Evolutionary conservation across 1,140 invertebrate species (phyloP), one percentile per base, ranked within the genome.

Genomic region (Euura saliciscinereae): DNA sequence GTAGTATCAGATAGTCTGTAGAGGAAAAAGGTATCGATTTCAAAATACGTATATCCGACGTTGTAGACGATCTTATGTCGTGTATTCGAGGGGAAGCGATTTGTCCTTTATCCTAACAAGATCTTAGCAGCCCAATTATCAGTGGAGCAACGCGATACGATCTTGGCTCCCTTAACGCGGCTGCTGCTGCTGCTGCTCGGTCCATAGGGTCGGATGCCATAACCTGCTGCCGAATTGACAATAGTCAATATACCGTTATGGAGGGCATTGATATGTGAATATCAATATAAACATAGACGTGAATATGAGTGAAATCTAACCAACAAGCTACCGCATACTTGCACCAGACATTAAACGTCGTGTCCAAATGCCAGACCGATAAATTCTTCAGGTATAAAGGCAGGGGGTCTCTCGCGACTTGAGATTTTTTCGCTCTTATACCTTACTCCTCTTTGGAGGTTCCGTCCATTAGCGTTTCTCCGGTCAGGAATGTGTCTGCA

Each of bases 81-180:
- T 75, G 75, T 59, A 59, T 11, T 51, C 46, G 46, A 6, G 66
- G 69, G 59, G 64, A 51, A 45, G 64, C 74, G 71, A 75, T 79
- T 76, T 78, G 68, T 78, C 72, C 66, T 72, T 74, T 78, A 79
- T 79, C 78, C 67, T 44, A 75, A 79, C 78, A 79, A 72, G 76
- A 79, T 79, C 78, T 79, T 72, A 76, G 75, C 78, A 76, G 77
- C 78, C 28, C 76, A 78, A 79, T 75, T 78, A 77, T 78, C 76
- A 72, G 69, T 0, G 28, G 28, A 28, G 28, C 28, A 28, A 28
- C 51, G 68, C 59, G 76, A 79, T 78, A 79, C 76, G 73, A 79
- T 79, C 78, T 79, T 69, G 74, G 67, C 45, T 13, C 44, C 66
- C n/a, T 10, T n/a, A 44, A 43, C 43, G 28, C 46, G 46, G 46